Evolutionary conservation across 2,113 vertebrate genomes (phyloP).

Genomic region (Chloropsis hardwickii): DNA sequence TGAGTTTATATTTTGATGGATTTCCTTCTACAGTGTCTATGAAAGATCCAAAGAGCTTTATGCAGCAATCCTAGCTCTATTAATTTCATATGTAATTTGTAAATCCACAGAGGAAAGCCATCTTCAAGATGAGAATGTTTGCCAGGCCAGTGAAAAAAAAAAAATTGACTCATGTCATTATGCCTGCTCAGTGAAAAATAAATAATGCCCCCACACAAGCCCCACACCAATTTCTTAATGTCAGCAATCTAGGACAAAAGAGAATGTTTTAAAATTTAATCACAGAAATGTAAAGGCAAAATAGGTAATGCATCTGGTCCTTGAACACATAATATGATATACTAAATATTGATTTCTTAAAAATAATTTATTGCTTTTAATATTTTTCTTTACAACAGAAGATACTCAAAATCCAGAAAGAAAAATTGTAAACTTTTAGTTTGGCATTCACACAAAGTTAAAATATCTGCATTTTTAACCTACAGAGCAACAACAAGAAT

Average conservation of each 20-base stretch:
- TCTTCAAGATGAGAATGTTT: conserved; percentile 66
- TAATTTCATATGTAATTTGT: conserved; percentile 65
- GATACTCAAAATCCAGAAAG: conserved; percentile 92
- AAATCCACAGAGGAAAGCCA: conserved; percentile 70
- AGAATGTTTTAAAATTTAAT: conserved; percentile 75
- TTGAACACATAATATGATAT: conserved; percentile 93
- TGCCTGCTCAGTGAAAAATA: conserved; percentile 54
- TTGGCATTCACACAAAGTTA: conserved; percentile 98
- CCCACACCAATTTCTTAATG: conserved; percentile 64
- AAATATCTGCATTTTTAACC: conserved; percentile 84
- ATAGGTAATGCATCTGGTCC: conserved; percentile 90
- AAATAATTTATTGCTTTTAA: conserved; percentile 99
- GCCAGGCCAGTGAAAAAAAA: conserved; percentile 66
- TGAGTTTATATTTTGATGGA: conserved; percentile 53
- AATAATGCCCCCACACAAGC: conserved; percentile 8
- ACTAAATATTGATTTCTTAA: conserved; percentile 96
- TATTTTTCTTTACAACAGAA: conserved; percentile 93
- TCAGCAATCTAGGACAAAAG: conserved; percentile 72
- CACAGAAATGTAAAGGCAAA: conserved; percentile 83
- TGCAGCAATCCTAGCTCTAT: conserved; percentile 53
- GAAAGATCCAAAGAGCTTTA: conserved; percentile 61
- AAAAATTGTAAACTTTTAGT: conserved; percentile 99
- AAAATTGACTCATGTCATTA: conserved; percentile 45
- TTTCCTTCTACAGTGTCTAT: conserved; percentile 57
- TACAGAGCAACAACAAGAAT: conserved; percentile 80